Base-by-base conservation (phyloP, 1,140 invertebrate species). In the Drosophila parabipectinata region DNA sequence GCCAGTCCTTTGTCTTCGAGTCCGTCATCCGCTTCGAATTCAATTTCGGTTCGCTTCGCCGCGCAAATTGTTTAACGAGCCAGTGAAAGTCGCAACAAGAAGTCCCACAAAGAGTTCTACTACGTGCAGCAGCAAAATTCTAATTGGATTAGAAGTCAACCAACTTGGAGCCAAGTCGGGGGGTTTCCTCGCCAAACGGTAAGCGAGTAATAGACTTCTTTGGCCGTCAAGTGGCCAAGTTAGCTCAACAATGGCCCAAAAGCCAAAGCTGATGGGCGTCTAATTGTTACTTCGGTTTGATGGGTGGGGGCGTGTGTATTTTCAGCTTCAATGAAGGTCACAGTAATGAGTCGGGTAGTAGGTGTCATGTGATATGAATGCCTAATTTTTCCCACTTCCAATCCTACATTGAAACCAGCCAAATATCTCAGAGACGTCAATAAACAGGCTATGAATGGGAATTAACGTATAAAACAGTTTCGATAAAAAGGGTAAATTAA, bases 61-160 rank as follows among this genome's bases (percentile, higher is more conserved):
- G 47, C 58, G 57, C 44, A 67, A 80, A 81, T 81, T 81, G 78
- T 61, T 75, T 87, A 87, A 87, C 83, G 79, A 87, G 75, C 62
- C 83, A 72, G 68, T 76, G 58, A 62, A 71, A 78, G 82, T 77
- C 67, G 3, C 14, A 45, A 64, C 52, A 32, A 77, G 66, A 77
- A 71, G 41, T 77, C 30, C 45, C 71, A 47, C 52, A 57, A 26
- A 56, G 61, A 62, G 61, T 66, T 79, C 66, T 83, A 82, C 66
- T 83, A 82, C 76, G 80, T 83, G 80, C 79, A 32, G 57, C 45
- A 47, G 62, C 77, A 66, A 71, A 75, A 51, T 76, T 87, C 84
- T 87, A 87, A 87, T 87, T 87, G 83, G 83, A 87, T 87, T 87
- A 87, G 84, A 63, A 87, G 83, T 83, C 79, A 79, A 69, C 76